phyloP scores from a whole-genome alignment of 2,888 invertebrate species.

The Hetaerina titia region DNA sequence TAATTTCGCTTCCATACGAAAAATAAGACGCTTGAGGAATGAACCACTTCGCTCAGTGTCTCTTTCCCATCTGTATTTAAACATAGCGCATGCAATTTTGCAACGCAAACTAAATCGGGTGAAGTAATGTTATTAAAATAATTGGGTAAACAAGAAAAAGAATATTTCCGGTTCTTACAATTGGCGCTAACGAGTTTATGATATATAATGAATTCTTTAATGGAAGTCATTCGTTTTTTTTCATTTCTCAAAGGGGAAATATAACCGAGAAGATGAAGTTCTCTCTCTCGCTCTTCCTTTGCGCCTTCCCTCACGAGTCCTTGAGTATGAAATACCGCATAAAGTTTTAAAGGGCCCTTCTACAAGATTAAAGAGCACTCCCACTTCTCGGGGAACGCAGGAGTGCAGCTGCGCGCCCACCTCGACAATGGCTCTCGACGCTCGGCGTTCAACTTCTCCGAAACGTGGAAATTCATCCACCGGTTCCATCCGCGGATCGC shows the following conservation, averaged over 20 bases:
- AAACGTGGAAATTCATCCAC: constrained; percentile 4
- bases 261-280: background rate
- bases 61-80: too few relatives aligned
- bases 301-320: background rate
- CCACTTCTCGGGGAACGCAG: background rate
- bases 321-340: constrained; percentile 31
- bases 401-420: constrained; percentile 14
- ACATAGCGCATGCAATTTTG: too few relatives aligned
- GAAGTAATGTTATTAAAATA: too few relatives aligned
- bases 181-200: too few relatives aligned
- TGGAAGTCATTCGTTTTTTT: background rate
- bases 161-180: too few relatives aligned
- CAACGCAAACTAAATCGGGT: too few relatives aligned
- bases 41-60: too few relatives aligned
- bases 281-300: background rate
- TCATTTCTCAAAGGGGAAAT: background rate
- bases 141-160: too few relatives aligned
- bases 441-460: background rate
- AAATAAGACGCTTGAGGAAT: too few relatives aligned
- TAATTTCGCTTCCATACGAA: too few relatives aligned
- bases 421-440: constrained; percentile 5
- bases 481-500: background rate
- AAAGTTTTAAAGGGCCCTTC: constrained; percentile 27
- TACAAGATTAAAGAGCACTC: constrained; percentile 23
- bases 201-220: background rate